phyloP scores from a whole-genome alignment of 2,113 vertebrate species.

The Sander lucioperca region DNA sequence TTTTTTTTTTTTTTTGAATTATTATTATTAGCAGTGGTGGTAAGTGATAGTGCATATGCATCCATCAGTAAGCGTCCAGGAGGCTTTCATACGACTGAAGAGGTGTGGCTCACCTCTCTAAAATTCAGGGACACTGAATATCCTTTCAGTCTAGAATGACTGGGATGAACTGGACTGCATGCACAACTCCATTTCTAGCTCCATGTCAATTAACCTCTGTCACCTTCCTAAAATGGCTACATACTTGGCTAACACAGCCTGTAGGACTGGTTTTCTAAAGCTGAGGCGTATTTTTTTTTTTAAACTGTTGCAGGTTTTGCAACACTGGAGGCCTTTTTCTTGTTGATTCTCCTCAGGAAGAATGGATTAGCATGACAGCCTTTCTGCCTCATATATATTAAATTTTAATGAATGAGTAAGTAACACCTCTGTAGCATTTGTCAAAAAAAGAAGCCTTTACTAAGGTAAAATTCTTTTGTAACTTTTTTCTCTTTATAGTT shows the following conservation, averaged over 20 bases:
- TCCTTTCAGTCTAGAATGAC: neutral
- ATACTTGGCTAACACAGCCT: neutral
- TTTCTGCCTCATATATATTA: neutral
- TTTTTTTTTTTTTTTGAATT: no score
- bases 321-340: neutral
- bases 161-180: neutral
- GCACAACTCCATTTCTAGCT: neutral
- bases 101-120: neutral
- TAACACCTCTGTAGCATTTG: no score
- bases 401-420: neutral
- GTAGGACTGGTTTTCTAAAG: slow-evolving; percentile 28
- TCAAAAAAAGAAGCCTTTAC: no score
- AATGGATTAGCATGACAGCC: neutral
- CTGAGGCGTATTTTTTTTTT: neutral
- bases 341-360: no score
- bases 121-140: neutral
- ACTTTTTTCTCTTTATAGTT: no score
- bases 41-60: neutral
- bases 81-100: neutral
- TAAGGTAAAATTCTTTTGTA: no score
- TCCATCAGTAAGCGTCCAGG: neutral
- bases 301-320: slow-evolving; percentile 16
- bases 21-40: neutral
- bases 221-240: slow-evolving; percentile 1
- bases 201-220: neutral